Percentiles rank a stretch among this genome's conserved stretches.
Evolutionary conservation across 2,113 vertebrate genomes (phyloP).

Genomic region (Gorsachius goisagi): DNA sequence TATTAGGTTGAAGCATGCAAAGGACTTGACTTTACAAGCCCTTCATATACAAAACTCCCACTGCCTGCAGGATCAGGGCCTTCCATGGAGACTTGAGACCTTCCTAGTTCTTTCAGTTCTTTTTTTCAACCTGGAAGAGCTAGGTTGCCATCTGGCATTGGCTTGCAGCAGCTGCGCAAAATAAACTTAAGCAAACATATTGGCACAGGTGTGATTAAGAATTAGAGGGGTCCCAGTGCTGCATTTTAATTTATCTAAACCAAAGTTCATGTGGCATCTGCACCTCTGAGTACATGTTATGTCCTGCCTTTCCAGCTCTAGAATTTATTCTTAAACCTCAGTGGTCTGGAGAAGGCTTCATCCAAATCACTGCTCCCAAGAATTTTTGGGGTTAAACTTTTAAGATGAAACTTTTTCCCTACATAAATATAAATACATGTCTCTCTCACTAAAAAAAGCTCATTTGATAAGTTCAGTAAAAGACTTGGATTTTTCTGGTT

Average conservation of each 20-base stretch:
- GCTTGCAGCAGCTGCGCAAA: slow-evolving; percentile 3
- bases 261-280: rapidly evolving
- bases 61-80: neutral
- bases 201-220: neutral
- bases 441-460: neutral
- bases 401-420: neutral
- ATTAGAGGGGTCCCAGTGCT: neutral
- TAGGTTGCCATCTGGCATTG: slow-evolving; percentile 8
- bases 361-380: neutral
- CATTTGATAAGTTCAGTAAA: neutral
- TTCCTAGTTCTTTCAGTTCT: neutral
- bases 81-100: neutral
- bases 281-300: neutral
- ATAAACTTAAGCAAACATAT: neutral
- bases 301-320: neutral
- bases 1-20: neutral
- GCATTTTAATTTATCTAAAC: neutral
- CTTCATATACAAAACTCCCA: neutral
- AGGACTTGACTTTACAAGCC: neutral
- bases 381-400: neutral
- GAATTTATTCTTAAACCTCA: neutral
- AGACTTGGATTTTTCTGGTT: neutral
- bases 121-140: neutral
- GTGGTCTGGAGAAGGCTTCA: neutral
- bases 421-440: neutral